These are phyloP conservation scores for Cryptoprocta ferox DNA, from an alignment of 2,797 vertebrate species.

Conservation along the genomic window DNA sequence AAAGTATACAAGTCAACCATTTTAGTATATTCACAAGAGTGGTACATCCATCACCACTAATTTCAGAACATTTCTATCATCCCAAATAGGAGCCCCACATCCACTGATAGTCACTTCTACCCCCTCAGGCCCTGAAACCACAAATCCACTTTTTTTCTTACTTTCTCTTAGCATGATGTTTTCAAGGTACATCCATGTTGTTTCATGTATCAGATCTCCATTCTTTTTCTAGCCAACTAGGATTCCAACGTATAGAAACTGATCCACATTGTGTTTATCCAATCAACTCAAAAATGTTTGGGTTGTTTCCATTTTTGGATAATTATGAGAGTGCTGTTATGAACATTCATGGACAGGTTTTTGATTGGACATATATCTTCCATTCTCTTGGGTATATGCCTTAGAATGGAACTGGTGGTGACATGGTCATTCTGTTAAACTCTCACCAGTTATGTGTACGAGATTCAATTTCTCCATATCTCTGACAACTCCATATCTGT, in stretches of 20 bases:
- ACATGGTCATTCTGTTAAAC: neutral
- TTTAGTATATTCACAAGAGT: neutral
- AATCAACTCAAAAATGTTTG: neutral
- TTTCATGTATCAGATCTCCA: neutral
- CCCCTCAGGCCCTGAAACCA: too few relatives aligned
- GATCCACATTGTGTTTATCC: neutral
- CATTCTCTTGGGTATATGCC: neutral
- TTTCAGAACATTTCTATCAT: neutral
- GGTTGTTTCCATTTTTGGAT: neutral
- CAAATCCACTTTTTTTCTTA: neutral
- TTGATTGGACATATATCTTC: neutral
- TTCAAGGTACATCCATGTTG: neutral
- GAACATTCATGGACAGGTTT: neutral
- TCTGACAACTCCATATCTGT: neutral
- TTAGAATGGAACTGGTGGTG: neutral
- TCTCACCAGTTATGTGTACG: too few relatives aligned
- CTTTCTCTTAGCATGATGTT: neutral
- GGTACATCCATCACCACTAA: neutral
- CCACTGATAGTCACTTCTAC: neutral
- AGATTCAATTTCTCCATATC: neutral
- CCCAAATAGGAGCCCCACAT: fast-evolving
- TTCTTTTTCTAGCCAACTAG: neutral
- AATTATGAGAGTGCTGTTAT: neutral
- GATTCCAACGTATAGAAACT: neutral
- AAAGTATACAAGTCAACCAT: neutral